Base-by-base conservation (phyloP, 2,797 vertebrate species). In the Myiothlypis chrysogaster region DNA sequence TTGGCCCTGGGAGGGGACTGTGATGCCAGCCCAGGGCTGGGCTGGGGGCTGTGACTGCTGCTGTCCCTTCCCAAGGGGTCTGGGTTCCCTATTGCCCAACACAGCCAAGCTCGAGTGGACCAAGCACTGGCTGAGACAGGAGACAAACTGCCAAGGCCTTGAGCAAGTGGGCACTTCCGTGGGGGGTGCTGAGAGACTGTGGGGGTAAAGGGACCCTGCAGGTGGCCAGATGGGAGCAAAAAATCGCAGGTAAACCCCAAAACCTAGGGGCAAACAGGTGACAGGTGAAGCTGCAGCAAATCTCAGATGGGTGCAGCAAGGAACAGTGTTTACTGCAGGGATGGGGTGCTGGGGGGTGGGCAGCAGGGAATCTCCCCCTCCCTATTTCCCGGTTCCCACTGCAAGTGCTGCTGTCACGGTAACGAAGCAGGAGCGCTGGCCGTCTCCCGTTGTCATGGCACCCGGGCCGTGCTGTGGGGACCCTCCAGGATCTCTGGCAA, bases 381-480 rank as follows among this genome's bases (percentile, higher is more conserved):
- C 13, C 57, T 30, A 0, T 68, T 91, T 84, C 56, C 56, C 15
- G 0, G 32, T 56, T 52, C 35, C 13, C 49, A 4, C 16, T 80
- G 91, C 80, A 44, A 35, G 5, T 0, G 7, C 71, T 47, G 83
- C 86, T 92, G 80, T 70, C 89, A 73, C 32, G 15, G 93, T 66
- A 88, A 90, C 35, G 3, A n/a, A 41, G 30, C 7, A 2, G 49
- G 49, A 63, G 71, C 0, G 44, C 80, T 8, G 39, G 52, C 83
- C 55, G 83, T 49, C 56, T 90, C 52, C 52, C 0, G 77, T 94
- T 90, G 89, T 92, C 93, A 95, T 81, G 93, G 81, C 10, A 70
- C 23, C 30, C 3, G 0, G 5, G n/a, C 66, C 55, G 66, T 1
- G 6, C 79, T 35, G 76, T 4, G 8, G 44, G 39, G 68, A n/a